Percentiles rank a stretch among this genome's conserved stretches.
These are phyloP conservation scores for Drosophila pachea DNA, from an alignment of 1,140 invertebrate species.

Conservation along the genomic window DNA sequence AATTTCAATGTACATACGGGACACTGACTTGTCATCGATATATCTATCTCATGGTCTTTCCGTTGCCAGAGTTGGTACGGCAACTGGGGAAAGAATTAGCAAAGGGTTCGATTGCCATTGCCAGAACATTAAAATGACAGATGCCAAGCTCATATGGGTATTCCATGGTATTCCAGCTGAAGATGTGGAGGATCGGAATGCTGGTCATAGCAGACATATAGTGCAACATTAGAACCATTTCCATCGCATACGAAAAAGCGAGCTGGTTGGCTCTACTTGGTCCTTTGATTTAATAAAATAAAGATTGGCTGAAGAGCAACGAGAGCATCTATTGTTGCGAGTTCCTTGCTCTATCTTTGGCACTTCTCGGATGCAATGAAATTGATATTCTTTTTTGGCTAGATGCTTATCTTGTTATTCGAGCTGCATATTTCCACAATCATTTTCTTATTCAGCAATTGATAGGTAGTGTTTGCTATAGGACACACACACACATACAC, in stretches of 20 bases:
- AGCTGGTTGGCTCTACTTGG: not conserved
- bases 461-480: not conserved
- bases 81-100: slow-evolving; percentile 4
- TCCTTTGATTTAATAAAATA: too few relatives aligned
- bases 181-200: too few relatives aligned
- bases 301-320: too few relatives aligned
- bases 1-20: slow-evolving; percentile 2
- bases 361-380: too few relatives aligned
- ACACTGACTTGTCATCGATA: not conserved
- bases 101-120: slow-evolving; percentile 3
- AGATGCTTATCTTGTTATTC: too few relatives aligned
- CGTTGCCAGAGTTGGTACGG: not conserved
- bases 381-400: too few relatives aligned
- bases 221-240: too few relatives aligned
- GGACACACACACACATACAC: not conserved
- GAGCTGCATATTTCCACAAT: too few relatives aligned
- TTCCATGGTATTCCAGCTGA: too few relatives aligned
- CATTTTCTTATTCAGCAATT: not conserved
- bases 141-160: not conserved
- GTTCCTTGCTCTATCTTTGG: too few relatives aligned
- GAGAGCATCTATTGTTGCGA: too few relatives aligned
- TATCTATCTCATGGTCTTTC: slow-evolving; percentile 5
- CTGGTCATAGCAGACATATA: too few relatives aligned
- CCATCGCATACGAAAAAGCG: not conserved
- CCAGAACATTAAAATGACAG: not conserved